Percentiles rank a stretch among this genome's conserved stretches.
Conservation (phyloP, 2,888 invertebrate species). For the Cryptus viduatorius region DNA sequence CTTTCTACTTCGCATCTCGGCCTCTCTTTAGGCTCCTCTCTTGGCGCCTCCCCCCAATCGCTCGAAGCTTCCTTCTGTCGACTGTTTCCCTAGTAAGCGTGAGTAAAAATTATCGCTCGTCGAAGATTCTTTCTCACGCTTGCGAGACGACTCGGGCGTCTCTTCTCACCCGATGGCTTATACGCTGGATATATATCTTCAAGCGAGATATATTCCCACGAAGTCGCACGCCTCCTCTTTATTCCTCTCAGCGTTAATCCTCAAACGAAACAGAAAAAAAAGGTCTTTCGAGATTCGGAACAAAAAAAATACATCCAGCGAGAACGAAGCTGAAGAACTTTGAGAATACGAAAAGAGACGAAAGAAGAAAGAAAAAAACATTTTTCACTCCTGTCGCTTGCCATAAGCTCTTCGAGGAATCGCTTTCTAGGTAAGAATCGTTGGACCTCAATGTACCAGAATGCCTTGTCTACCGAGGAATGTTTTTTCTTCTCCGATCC, state of each 20-base stretch:
- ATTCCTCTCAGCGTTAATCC: conserved; percentile 63
- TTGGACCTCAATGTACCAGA: background rate
- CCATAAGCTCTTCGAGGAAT: conserved; percentile 59
- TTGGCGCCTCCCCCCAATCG: conserved; percentile 18
- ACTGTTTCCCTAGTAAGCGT: conserved; percentile 83
- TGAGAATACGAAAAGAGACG: conserved; percentile 20
- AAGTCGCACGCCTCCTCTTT: conserved; percentile 67
- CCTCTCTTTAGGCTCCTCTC: background rate
- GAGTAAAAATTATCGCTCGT: conserved; percentile 78
- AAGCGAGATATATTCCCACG: conserved; percentile 65
- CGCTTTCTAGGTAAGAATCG: conserved; percentile 36
- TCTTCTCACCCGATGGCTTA: conserved; percentile 37
- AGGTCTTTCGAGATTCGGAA: conserved; percentile 38
- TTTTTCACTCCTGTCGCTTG: conserved; percentile 44
- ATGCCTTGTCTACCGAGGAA: background rate
- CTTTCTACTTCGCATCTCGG: background rate
- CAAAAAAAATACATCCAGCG: background rate
- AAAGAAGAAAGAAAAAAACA: conserved; percentile 43
- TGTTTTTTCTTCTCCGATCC: conserved; percentile 2
- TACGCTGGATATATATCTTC: conserved; percentile 44
- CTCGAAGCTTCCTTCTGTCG: conserved; percentile 76
- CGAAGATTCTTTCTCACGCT: conserved; percentile 71
- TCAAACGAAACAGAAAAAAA: conserved; percentile 51
- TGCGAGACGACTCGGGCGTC: conserved; percentile 51
- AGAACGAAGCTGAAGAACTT: conserved; percentile 21